A percentile compares a stretch with the other conserved stretches of the same genome.
Conservation (phyloP, 37 sponge, comb jelly and placozoan genomes). For the Theonella swinhoei region DNA sequence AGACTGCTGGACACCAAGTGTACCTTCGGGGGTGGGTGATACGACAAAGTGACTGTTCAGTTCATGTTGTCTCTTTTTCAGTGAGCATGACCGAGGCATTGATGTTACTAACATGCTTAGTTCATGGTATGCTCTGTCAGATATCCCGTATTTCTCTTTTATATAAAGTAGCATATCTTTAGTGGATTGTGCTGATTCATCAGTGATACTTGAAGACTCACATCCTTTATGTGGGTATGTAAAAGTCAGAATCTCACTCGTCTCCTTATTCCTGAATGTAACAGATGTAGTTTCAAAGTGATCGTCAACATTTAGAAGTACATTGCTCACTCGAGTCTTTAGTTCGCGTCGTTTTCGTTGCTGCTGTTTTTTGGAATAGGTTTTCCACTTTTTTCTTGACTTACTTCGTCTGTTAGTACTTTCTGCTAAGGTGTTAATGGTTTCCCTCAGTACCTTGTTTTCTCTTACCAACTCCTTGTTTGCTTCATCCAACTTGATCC, state of each 20-base stretch:
- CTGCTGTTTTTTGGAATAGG: conserved; percentile 8
- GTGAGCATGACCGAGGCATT: not conserved
- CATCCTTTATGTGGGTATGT: not conserved
- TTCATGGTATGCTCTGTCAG: conserved; percentile 24
- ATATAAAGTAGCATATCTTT: not conserved
- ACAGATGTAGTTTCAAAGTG: conserved; percentile 7
- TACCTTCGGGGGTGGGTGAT: too few species aligned
- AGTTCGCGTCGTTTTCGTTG: not conserved
- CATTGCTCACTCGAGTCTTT: not conserved
- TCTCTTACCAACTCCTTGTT: not conserved
- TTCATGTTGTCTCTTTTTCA: too few species aligned
- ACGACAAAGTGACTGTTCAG: too few species aligned
- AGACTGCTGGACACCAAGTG: too few species aligned
- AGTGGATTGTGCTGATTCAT: not conserved
- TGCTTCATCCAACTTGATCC: not conserved
- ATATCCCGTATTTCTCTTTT: conserved; percentile 9
- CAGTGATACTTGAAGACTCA: not conserved
- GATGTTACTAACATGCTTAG: not conserved
- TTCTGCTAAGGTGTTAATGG: not conserved
- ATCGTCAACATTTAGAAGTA: not conserved
- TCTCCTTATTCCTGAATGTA: not conserved
- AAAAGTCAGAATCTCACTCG: not conserved
- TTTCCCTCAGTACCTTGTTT: not conserved
- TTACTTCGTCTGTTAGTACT: not conserved
- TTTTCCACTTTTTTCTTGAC: not conserved